Evolutionary conservation across 2,113 vertebrate genomes (phyloP).

Genomic region (Conger conger): DNA sequence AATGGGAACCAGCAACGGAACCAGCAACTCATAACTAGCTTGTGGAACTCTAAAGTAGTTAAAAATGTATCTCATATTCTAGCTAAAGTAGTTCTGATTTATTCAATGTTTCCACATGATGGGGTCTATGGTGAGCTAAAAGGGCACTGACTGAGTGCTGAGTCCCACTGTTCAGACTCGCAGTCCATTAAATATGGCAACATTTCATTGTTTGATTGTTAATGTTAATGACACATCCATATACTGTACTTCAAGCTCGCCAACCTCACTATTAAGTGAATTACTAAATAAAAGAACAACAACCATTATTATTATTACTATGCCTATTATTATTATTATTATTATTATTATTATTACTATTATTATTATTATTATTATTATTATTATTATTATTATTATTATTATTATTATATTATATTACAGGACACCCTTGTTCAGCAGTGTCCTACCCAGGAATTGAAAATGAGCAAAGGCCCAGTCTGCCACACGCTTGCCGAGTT

Average conservation of each 20-base stretch:
- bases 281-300: too few relatives aligned
- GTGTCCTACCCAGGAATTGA: too few relatives aligned
- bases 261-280: not conserved
- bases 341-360: not conserved
- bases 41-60: not conserved
- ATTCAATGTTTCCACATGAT: not conserved
- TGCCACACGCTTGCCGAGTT: not conserved
- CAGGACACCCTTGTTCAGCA: too few relatives aligned
- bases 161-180: not conserved
- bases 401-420: not conserved
- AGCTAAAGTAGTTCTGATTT: not conserved
- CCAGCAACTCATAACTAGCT: not conserved
- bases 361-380: not conserved
- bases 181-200: not conserved
- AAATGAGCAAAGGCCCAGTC: not conserved
- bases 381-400: too few relatives aligned
- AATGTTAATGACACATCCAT: not conserved
- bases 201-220: not conserved
- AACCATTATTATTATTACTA: too few relatives aligned
- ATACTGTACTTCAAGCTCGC: not conserved
- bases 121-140: not conserved
- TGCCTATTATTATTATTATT: not conserved
- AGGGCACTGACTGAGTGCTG: not conserved
- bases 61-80: not conserved
- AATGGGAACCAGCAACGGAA: not conserved